Evolutionary conservation across 2,888 invertebrate species (phyloP).

Genomic region (Crematogaster levior): DNA sequence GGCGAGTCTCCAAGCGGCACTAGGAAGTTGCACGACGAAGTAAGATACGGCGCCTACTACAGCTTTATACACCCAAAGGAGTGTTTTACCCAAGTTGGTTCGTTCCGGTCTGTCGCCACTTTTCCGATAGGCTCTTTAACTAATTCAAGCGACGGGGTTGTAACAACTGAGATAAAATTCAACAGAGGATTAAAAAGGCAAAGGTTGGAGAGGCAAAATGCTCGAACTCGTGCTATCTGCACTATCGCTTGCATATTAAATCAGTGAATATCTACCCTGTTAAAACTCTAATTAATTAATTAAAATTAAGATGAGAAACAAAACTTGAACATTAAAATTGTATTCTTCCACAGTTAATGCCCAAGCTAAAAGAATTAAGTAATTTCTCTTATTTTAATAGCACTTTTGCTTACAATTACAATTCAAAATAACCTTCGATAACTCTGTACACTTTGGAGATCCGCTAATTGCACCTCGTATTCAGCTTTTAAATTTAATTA

Average conservation of each 20-base stretch:
- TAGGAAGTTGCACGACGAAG: slow-evolving; percentile 59
- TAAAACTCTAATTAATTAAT: slow-evolving; percentile 36
- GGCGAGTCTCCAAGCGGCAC: slow-evolving; percentile 56
- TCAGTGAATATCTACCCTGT: neutral
- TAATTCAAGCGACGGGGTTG: slow-evolving; percentile 73
- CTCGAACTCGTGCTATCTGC: neutral
- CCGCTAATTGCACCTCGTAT: slow-evolving; percentile 5
- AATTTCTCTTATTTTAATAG: neutral
- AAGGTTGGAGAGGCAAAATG: slow-evolving; percentile 16
- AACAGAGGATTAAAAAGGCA: slow-evolving; percentile 66
- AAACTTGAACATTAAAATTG: neutral
- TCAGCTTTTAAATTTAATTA: slow-evolving; percentile 71
- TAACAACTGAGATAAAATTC: slow-evolving; percentile 65
- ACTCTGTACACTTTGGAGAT: neutral
- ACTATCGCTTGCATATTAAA: slow-evolving; percentile 26
- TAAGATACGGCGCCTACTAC: slow-evolving; percentile 67
- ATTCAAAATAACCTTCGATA: slow-evolving; percentile 19
- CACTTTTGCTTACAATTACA: slow-evolving; percentile 19
- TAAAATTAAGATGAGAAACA: neutral
- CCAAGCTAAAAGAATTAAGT: neutral
- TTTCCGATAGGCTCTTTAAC: slow-evolving; percentile 79
- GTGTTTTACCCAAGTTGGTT: slow-evolving; percentile 76
- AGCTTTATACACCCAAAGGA: slow-evolving; percentile 77
- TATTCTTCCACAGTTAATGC: neutral
- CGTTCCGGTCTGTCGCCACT: slow-evolving; percentile 76